These are phyloP conservation scores for Branchellion lobata DNA, from an alignment of 2,888 invertebrate species.

Conservation along the genomic window DNA sequence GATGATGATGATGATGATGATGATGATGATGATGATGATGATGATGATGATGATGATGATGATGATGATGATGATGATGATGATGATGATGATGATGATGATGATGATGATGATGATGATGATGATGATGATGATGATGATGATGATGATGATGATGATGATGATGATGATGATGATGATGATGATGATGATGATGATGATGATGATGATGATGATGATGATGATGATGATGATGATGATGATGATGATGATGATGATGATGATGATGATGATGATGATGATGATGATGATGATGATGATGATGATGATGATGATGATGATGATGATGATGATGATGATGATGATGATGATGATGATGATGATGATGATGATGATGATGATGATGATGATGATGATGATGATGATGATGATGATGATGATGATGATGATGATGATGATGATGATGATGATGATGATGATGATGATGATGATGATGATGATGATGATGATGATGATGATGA, in stretches of 20 bases:
- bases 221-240: constrained; percentile 36
- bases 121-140: constrained; percentile 35
- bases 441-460: constrained; percentile 14
- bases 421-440: constrained; percentile 17
- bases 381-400: constrained; percentile 22
- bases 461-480: constrained; percentile 14
- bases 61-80: constrained; percentile 10
- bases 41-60: constrained; percentile 33
- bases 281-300: constrained; percentile 33
- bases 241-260: constrained; percentile 21
- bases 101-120: constrained; percentile 10
- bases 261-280: constrained; percentile 23
- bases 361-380: constrained; percentile 22
- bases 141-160: constrained; percentile 31
- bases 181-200: constrained; percentile 39
- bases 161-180: constrained; percentile 38
- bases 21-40: constrained; percentile 36
- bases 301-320: neutral
- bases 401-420: constrained; percentile 21
- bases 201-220: constrained; percentile 37
- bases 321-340: constrained; percentile 22
- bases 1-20: constrained; percentile 41
- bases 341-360: constrained; percentile 21
- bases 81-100: constrained; percentile 6
- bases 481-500: constrained; percentile 14